phyloP scores from a whole-genome alignment of 2,888 invertebrate genomes.

The Conomelus anceps region DNA sequence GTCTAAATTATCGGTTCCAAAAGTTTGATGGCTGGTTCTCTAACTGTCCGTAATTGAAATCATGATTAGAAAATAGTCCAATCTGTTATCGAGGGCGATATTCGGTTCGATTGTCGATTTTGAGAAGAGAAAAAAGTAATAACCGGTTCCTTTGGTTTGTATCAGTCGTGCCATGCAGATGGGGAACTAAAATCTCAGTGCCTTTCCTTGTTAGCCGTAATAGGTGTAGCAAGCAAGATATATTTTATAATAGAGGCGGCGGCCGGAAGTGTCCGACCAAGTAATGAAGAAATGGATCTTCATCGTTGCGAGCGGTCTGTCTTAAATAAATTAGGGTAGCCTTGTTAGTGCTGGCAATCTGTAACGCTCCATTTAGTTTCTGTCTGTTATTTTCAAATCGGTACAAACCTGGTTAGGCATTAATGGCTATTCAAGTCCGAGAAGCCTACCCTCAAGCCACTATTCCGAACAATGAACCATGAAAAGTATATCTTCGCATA shows the following conservation, averaged over 20 bases:
- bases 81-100: not conserved
- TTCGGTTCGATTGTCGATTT: not conserved
- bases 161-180: not conserved
- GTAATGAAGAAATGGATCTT: not conserved
- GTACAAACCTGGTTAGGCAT: not conserved
- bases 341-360: not conserved
- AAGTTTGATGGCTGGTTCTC: not conserved
- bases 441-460: not conserved
- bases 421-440: not conserved
- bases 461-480: not conserved
- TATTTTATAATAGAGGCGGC: not conserved
- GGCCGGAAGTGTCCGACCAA: not conserved
- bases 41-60: not conserved
- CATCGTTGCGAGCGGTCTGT: not conserved
- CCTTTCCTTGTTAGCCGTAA: not conserved
- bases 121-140: not conserved
- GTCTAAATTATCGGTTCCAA: not conserved
- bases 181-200: not conserved
- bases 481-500: not conserved
- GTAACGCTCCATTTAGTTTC: not conserved
- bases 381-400: not conserved
- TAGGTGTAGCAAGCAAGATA: not conserved
- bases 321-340: not conserved
- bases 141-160: not conserved
- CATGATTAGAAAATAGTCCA: not conserved